Evolutionary conservation across 2,888 invertebrate genomes (phyloP).

Genomic region (Dicyrtoma fusca): DNA sequence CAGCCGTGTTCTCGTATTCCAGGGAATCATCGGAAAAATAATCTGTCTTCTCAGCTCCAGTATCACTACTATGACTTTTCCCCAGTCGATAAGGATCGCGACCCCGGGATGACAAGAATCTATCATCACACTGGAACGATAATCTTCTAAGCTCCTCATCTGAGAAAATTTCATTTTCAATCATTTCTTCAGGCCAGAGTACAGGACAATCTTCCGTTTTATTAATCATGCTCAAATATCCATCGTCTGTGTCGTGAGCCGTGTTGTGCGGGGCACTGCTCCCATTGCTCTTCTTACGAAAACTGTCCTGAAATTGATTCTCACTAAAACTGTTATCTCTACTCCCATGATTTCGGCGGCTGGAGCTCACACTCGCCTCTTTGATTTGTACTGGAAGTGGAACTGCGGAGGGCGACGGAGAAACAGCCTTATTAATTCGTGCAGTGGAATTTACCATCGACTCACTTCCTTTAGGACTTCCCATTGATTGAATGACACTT

Average conservation of each 20-base stretch:
- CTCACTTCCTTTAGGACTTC: background rate
- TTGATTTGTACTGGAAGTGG: conserved; percentile 1
- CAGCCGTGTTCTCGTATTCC: conserved; percentile 38
- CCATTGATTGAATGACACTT: background rate
- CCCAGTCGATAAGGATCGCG: too few species aligned
- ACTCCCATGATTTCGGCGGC: background rate
- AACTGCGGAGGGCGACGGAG: background rate
- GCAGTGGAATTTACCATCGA: background rate
- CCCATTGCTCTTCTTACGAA: background rate
- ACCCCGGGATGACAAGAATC: background rate
- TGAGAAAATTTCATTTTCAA: conserved; percentile 55
- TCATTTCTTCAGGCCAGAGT: conserved; percentile 55
- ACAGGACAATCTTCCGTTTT: conserved; percentile 49
- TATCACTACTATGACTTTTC: background rate
- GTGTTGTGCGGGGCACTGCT: background rate
- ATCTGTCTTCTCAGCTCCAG: conserved; percentile 49
- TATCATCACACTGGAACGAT: conserved; percentile 7
- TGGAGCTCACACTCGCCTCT: too few species aligned
- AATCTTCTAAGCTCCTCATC: conserved; percentile 51
- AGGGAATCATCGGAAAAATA: conserved; percentile 56
- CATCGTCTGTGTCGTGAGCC: conserved; percentile 47
- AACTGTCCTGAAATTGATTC: background rate
- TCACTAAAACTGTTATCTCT: background rate
- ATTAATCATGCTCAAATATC: conserved; percentile 56
- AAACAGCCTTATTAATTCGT: background rate